Conservation (phyloP, 2,797 vertebrate species). For the Sebastes cheni region DNA sequence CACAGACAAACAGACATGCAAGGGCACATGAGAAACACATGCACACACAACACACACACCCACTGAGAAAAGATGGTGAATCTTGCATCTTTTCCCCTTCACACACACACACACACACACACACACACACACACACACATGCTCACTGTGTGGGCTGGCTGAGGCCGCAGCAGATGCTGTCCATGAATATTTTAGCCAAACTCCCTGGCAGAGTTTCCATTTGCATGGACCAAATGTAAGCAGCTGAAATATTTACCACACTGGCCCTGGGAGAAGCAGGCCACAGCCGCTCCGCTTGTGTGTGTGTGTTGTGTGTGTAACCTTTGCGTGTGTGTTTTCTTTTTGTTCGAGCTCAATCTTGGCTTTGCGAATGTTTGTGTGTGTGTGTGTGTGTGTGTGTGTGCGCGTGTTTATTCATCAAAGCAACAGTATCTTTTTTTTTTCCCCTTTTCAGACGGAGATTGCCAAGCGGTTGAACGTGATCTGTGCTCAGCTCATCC, state of each 20-base stretch:
- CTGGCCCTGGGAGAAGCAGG: constrained; percentile 71
- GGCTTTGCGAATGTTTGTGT: not conserved
- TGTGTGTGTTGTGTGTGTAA: constrained; percentile 22
- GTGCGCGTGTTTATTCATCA: constrained; percentile 62
- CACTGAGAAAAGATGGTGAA: constrained; percentile 14
- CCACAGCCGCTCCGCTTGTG: constrained; percentile 38
- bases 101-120: constrained; percentile 3
- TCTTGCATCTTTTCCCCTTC: not conserved
- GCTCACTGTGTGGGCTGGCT: constrained; percentile 71
- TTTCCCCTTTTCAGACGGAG: constrained; percentile 82
- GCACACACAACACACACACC: not conserved
- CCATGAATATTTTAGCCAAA: constrained; percentile 85
- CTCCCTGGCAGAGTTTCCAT: constrained; percentile 80
- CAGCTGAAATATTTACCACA: constrained; percentile 86
- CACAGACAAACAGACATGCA: constrained; percentile 13
- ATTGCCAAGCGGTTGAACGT: constrained; percentile 88
- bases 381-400: not conserved
- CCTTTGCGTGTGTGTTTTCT: not conserved
- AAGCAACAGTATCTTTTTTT: constrained; percentile 59
- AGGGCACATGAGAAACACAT: constrained; percentile 12
- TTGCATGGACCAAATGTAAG: constrained; percentile 86
- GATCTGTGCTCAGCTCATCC: constrained; percentile 88
- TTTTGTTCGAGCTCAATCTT: too few relatives aligned
- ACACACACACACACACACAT: constrained; percentile 25
- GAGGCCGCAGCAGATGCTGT: constrained; percentile 81